Percentiles rank a stretch among this genome's conserved stretches.
These are phyloP conservation scores for Mustelus asterias DNA, from an alignment of 2,113 vertebrate genomes.

Conservation along the genomic window DNA sequence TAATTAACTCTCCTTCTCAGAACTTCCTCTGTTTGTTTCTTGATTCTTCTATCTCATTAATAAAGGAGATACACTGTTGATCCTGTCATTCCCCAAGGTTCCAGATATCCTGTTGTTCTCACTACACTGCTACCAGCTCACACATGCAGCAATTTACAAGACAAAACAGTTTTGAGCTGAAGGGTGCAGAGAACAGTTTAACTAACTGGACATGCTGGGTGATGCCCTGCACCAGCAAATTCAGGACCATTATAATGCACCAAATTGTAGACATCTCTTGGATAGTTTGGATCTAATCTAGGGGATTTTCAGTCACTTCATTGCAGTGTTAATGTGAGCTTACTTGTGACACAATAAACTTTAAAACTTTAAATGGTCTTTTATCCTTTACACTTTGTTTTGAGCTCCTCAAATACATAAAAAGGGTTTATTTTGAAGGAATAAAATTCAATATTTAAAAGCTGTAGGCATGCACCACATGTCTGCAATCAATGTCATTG, in stretches of 20 bases:
- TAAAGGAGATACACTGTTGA: not conserved
- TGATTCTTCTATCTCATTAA: not conserved
- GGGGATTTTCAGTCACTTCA: no score
- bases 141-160: not conserved
- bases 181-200: not conserved
- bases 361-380: not conserved
- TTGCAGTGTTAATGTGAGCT: no score
- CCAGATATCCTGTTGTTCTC: not conserved
- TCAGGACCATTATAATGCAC: not conserved
- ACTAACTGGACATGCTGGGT: not conserved
- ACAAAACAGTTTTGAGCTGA: not conserved
- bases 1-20: not conserved
- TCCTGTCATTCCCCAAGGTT: not conserved
- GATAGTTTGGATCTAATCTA: not conserved
- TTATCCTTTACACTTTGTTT: not conserved
- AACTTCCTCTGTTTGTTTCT: not conserved
- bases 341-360: no score
- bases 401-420: not conserved
- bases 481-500: not conserved
- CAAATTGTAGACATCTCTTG: not conserved
- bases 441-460: not conserved
- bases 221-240: not conserved
- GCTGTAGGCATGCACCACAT: not conserved
- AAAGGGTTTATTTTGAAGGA: not conserved
- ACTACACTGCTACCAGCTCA: not conserved